phyloP scores from a whole-genome alignment of 2,113 vertebrate genomes.

The Nipponia nippon region DNA sequence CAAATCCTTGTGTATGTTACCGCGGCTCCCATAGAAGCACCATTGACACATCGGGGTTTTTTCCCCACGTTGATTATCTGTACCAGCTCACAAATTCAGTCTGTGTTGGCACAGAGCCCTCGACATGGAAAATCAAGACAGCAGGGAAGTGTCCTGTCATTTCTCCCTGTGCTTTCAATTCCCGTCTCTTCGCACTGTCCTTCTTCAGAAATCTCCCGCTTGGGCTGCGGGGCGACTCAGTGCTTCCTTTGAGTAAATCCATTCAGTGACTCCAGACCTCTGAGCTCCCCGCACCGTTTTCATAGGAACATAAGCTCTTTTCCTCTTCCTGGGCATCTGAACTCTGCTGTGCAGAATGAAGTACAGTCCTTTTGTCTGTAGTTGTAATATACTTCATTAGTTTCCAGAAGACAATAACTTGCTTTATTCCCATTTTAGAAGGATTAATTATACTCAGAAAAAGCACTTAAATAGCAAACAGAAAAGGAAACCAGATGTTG shows the following conservation, averaged over 20 bases:
- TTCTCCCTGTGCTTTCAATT: not conserved
- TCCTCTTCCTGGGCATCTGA: not conserved
- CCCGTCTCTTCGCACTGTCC: not conserved
- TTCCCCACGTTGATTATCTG: not conserved
- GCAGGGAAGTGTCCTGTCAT: not conserved
- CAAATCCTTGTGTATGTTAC: not conserved
- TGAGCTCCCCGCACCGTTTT: not conserved
- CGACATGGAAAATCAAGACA: not conserved
- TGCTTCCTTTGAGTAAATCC: not conserved
- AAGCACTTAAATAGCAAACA: constrained; percentile 27
- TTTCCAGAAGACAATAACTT: constrained; percentile 56
- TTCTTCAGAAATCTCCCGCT: not conserved
- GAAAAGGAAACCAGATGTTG: constrained; percentile 58
- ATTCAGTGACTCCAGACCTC: not conserved
- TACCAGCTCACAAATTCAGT: not conserved
- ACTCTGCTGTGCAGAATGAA: not conserved
- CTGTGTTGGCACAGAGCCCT: not conserved
- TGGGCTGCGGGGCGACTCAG: not conserved
- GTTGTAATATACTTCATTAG: constrained; percentile 38
- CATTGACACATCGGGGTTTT: not conserved
- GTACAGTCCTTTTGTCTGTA: constrained; percentile 12
- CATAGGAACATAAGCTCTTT: not conserved
- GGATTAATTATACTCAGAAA: constrained; percentile 51
- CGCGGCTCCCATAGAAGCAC: not conserved
- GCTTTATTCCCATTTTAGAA: constrained; percentile 45